Evolutionary conservation across 2,888 invertebrate species (phyloP).

Genomic region (Rhodophaea formosa): DNA sequence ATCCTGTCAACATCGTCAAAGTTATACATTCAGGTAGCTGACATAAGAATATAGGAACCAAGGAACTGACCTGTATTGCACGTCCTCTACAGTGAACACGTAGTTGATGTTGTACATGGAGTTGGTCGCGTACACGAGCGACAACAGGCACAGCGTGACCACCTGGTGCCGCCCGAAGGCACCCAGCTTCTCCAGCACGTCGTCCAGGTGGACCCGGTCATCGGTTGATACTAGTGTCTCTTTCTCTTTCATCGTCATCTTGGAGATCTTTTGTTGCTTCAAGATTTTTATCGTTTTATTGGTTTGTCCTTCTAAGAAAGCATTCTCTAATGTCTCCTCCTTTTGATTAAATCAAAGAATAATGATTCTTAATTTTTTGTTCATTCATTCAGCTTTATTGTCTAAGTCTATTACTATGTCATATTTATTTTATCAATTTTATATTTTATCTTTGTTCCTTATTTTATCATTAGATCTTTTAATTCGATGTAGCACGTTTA

Average conservation of each 20-base stretch:
- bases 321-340: too few species aligned
- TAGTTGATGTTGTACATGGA: slow-evolving; percentile 75
- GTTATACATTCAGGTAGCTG: too few species aligned
- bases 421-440: too few species aligned
- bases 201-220: slow-evolving; percentile 60
- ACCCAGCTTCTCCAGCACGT: slow-evolving; percentile 63
- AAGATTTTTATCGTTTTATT: not conserved
- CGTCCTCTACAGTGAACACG: slow-evolving; percentile 70
- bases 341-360: too few species aligned
- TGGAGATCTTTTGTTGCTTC: not conserved
- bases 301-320: too few species aligned
- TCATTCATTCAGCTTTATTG: too few species aligned
- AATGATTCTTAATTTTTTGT: too few species aligned
- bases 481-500: too few species aligned
- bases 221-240: slow-evolving; percentile 21
- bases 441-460: too few species aligned
- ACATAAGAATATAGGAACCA: not conserved
- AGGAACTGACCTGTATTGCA: slow-evolving; percentile 56
- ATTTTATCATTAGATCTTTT: too few species aligned
- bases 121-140: slow-evolving; percentile 70
- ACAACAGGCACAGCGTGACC: slow-evolving; percentile 61
- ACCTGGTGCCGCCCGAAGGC: slow-evolving; percentile 75
- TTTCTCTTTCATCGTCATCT: not conserved
- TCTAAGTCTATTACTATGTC: too few species aligned
- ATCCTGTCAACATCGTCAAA: too few species aligned